These are phyloP conservation scores for Dicerorhinus sumatrensis DNA, from an alignment of 2,113 vertebrate species.

Conservation along the genomic window DNA sequence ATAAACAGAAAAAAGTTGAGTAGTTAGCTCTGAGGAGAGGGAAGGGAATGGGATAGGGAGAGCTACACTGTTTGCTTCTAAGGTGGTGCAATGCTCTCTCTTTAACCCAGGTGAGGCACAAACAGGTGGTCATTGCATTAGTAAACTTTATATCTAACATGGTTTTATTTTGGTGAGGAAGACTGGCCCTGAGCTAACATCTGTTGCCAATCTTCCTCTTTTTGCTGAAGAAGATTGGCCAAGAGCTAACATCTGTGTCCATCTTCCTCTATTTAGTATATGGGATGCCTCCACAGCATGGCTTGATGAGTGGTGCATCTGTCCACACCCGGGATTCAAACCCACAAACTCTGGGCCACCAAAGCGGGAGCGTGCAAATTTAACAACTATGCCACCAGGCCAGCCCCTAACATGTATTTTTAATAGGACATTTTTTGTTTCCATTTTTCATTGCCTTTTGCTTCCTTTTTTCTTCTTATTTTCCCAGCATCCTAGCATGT, in stretches of 20 bases:
- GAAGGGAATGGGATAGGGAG: accelerated
- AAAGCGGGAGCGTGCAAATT: too few relatives aligned
- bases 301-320: too few relatives aligned
- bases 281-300: too few relatives aligned
- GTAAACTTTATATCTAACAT: not conserved
- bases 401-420: not conserved
- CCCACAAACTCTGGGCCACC: too few relatives aligned
- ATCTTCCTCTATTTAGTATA: too few relatives aligned
- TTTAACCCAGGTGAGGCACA: not conserved
- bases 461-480: not conserved
- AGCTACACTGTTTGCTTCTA: not conserved
- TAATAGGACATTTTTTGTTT: not conserved
- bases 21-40: not conserved
- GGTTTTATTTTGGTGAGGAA: too few relatives aligned
- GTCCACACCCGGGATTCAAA: too few relatives aligned
- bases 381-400: too few relatives aligned
- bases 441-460: not conserved
- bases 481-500: not conserved
- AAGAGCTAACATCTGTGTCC: too few relatives aligned
- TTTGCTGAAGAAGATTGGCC: too few relatives aligned
- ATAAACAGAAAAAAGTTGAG: not conserved
- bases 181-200: too few relatives aligned
- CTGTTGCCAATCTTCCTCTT: too few relatives aligned
- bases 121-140: not conserved
- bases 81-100: not conserved